phyloP scores from a whole-genome alignment of 2,113 vertebrate genomes.

The Sebastes fasciatus region DNA sequence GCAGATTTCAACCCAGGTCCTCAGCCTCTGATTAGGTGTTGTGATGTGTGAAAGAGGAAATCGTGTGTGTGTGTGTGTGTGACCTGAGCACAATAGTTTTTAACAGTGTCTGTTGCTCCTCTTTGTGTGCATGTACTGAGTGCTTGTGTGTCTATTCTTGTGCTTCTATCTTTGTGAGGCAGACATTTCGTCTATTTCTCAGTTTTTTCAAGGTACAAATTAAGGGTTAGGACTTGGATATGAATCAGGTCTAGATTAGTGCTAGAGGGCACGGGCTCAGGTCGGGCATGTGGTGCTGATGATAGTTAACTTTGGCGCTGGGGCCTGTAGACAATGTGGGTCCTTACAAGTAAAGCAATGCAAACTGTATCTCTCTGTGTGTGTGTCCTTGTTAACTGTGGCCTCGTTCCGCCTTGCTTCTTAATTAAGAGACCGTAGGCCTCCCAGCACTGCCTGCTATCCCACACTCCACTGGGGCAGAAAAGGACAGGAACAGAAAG shows the following conservation, averaged over 20 bases:
- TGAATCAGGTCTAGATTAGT: conserved; percentile 7
- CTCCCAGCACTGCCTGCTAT: conserved; percentile 67
- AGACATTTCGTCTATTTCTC: neutral
- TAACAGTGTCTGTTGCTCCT: conserved; percentile 17
- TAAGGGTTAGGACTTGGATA: neutral
- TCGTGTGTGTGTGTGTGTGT: conserved; percentile 16
- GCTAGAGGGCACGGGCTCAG: neutral
- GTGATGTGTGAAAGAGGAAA: conserved; percentile 62
- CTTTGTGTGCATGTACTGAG: conserved; percentile 6
- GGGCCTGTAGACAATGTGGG: conserved; percentile 13
- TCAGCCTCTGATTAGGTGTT: conserved; percentile 77
- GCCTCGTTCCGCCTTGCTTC: conserved; percentile 77
- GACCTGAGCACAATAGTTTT: conserved; percentile 23
- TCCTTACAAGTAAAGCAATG: conserved; percentile 54
- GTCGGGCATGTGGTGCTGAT: conserved; percentile 8
- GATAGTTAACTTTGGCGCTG: conserved; percentile 19
- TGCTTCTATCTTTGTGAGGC: neutral
- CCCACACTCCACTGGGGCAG: conserved; percentile 69
- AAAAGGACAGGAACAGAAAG: conserved; percentile 57
- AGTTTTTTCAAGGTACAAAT: neutral
- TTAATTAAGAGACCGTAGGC: conserved; percentile 80
- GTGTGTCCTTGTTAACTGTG: conserved; percentile 76
- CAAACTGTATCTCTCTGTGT: conserved; percentile 47
- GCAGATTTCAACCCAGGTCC: conserved; percentile 72
- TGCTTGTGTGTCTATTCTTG: conserved; percentile 13